Base-by-base conservation (phyloP, 2,888 invertebrate species). In the Drosophila paracracens region DNA sequence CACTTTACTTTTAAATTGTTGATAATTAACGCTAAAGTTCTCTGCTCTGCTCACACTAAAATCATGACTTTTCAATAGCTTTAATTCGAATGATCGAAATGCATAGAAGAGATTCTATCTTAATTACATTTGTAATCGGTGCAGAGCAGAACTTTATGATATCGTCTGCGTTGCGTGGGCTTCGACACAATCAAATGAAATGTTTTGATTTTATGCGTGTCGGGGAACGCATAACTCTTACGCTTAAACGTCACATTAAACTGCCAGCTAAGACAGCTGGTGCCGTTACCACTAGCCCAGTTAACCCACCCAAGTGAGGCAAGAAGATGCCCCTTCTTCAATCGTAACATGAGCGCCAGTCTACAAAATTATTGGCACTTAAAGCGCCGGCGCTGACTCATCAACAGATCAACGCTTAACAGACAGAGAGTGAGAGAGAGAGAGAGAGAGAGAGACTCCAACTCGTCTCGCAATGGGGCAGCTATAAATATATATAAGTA, bases 261-360 rank as follows among this genome's bases (percentile, higher is more conserved):
- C 53, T 62, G 52, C 6, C 62, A 27, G 64, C 33, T 67, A 7
- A 36, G 65, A 76, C 68, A 65, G 63, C 76, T 69, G 64, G 68
- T 81, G 74, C 89, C 79, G 86, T 86, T 88, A 70, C 46, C 46
- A 33, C 53, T 60, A 59, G 61, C 66, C 70, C 59, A 70, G 63
- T 68, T 74, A 70, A 33, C 21, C 53, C 48, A 31, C 31, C 48
- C 70, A 40, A 69, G 79, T 79, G 75, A 78, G 68, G 65, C 73
- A 78, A 87, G 71, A 36, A 54, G 61, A 36, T 29, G 33, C 27
- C 3, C 27, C 27, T 4, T 18, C 33, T 7, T 46, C 51, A 31
- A 33, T 10, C 18, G 88, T 79, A 85, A 89, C 73, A 61, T 62
- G 80, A 89, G 88, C 83, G 79, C 81, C 87, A 67, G 70, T 40